Conservation (phyloP, 2,888 invertebrate genomes). For the Acleris laterana region DNA sequence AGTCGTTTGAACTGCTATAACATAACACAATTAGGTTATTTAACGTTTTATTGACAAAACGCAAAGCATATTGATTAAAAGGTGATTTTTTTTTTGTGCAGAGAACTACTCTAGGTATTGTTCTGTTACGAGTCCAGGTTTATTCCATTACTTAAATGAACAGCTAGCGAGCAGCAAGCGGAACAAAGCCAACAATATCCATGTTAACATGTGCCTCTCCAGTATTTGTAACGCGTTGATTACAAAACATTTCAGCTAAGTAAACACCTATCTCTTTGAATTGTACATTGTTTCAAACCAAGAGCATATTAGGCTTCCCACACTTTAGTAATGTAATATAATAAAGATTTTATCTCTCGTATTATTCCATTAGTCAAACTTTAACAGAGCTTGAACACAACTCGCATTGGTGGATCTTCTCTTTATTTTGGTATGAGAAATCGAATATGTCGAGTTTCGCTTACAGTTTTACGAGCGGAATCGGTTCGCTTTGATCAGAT, state of each 20-base stretch:
- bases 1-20: constrained; percentile 8
- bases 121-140: background rate
- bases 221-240: constrained; percentile 1
- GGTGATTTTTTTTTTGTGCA: background rate
- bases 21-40: background rate
- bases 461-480: constrained; percentile 52
- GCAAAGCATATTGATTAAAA: background rate
- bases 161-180: background rate
- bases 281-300: constrained; percentile 27
- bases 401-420: background rate
- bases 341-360: constrained; percentile 10
- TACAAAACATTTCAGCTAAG: constrained; percentile 23
- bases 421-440: background rate
- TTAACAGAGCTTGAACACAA: constrained; percentile 7
- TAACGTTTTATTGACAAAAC: constrained; percentile 1
- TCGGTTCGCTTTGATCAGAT: constrained; percentile 73
- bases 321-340: constrained; percentile 22
- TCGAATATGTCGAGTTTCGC: constrained; percentile 19
- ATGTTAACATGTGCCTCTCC: background rate
- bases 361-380: constrained; percentile 13
- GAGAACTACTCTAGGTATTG: background rate
- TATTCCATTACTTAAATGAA: constrained; percentile 11
- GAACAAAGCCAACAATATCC: constrained; percentile 4
- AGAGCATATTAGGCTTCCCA: constrained; percentile 21
- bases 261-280: constrained; percentile 15